phyloP scores from a whole-genome alignment of 2,797 vertebrate species.

The Tiaroga cobitis region DNA sequence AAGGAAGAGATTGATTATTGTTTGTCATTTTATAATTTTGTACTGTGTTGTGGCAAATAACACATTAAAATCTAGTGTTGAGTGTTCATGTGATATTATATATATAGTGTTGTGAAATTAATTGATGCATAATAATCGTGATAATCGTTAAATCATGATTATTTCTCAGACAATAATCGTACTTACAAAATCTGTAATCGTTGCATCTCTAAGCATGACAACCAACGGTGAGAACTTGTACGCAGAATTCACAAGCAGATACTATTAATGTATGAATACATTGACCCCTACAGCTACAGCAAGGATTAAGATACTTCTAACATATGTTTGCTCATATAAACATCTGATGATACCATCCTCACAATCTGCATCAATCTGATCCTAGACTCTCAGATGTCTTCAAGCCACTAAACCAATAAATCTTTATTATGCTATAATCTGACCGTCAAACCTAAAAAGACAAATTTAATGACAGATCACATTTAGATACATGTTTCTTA shows the following conservation, averaged over 20 bases:
- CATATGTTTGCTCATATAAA: not conserved
- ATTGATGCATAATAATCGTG: too few relatives aligned
- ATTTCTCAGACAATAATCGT: too few relatives aligned
- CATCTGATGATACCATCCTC: not conserved
- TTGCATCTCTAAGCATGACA: too few relatives aligned
- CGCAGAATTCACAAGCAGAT: not conserved
- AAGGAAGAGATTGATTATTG: too few relatives aligned
- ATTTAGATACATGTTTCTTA: not conserved
- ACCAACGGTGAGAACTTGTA: not conserved
- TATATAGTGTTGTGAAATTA: too few relatives aligned
- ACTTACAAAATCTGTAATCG: too few relatives aligned
- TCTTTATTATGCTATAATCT: not conserved
- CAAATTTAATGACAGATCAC: not conserved
- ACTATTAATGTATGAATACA: not conserved
- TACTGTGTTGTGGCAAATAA: too few relatives aligned
- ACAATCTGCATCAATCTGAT: constrained; percentile 1
- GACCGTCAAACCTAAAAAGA: not conserved
- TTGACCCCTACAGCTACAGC: not conserved
- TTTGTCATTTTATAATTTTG: too few relatives aligned
- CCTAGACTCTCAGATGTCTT: not conserved
- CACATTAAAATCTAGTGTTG: too few relatives aligned
- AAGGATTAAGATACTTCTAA: constrained; percentile 2
- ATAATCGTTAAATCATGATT: too few relatives aligned
- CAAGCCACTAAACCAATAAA: constrained; percentile 21
- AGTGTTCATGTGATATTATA: too few relatives aligned